Base-by-base conservation (phyloP, 2,888 invertebrate species). In the Amphipyra berbera region DNA sequence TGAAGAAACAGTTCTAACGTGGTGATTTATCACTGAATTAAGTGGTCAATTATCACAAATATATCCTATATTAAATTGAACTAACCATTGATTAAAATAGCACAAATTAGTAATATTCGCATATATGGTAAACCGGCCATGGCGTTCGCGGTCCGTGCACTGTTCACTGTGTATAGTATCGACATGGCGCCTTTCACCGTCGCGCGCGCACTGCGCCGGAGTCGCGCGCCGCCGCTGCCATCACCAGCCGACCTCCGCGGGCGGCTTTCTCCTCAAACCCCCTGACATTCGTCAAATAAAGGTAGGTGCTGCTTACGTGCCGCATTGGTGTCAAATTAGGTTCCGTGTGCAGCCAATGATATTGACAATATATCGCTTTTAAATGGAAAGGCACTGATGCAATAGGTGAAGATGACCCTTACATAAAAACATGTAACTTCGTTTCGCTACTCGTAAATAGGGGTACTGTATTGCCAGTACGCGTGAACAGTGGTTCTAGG, bases 151-250 rank as follows among this genome's bases (percentile, higher is more conserved):
- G 73, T 82, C 78, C 87, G 86, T 76, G 78, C 82, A 81, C 84
- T 71, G 85, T 83, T 86, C 81, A 84, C 86, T 79, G 68, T 70
- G 77, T 79, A 68, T 79, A 82, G 56, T 82, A 85, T 85, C 88
- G 90, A 89, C 92, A 92, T 92, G 85, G 80, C 82, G 79, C 95
- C 94, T 93, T 94, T 95, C 94, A 94, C 94, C 88, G 90, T 72
- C 93, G 92, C 90, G 86, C 82, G 89, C 91, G 88, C 88, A 95
- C 94, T 95, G 92, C 78, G 82, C 77, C 61, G 72, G 52, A 55
- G 64, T 54, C 74, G 73, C 62, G 71, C 61, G 61, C 70, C 65
- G 64, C 78, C 82, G 76, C 75, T 76, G 77, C 83, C 78, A 79
- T 81, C 83, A 82, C 89, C 88, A 78, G 84, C 83, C 89, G 90